phyloP scores from a whole-genome alignment of 2,797 vertebrate genomes.

The Urophycis tenuis region DNA sequence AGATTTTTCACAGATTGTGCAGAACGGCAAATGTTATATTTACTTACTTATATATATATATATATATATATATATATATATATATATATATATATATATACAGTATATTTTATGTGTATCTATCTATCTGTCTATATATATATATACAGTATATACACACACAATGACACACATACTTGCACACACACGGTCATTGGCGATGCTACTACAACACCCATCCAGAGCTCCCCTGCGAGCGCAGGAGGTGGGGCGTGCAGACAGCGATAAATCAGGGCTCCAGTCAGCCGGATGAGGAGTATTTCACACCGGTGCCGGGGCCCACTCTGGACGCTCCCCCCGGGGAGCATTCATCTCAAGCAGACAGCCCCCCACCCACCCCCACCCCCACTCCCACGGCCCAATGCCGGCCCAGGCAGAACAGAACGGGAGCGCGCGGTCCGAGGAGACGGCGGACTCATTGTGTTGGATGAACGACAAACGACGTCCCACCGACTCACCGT shows the following conservation, averaged over 20 bases:
- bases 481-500: background rate
- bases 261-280: conserved; percentile 71
- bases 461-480: background rate
- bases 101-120: too few species aligned
- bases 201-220: conserved; percentile 46
- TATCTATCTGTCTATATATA: background rate
- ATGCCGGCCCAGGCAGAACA: background rate
- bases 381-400: conserved; percentile 25
- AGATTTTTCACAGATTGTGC: too few species aligned
- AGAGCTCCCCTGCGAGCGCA: conserved; percentile 28
- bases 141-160: background rate
- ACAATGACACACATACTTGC: background rate
- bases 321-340: conserved; percentile 35
- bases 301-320: conserved; percentile 67
- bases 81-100: background rate
- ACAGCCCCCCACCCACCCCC: conserved; percentile 57
- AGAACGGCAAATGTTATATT: background rate
- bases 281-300: conserved; percentile 67
- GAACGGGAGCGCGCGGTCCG: background rate
- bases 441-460: background rate
- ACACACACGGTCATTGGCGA: background rate
- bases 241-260: conserved; percentile 47
- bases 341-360: conserved; percentile 63
- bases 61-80: background rate
- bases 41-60: background rate